Conservation (phyloP, 2,113 vertebrate species). For the Henicopernis longicauda region DNA sequence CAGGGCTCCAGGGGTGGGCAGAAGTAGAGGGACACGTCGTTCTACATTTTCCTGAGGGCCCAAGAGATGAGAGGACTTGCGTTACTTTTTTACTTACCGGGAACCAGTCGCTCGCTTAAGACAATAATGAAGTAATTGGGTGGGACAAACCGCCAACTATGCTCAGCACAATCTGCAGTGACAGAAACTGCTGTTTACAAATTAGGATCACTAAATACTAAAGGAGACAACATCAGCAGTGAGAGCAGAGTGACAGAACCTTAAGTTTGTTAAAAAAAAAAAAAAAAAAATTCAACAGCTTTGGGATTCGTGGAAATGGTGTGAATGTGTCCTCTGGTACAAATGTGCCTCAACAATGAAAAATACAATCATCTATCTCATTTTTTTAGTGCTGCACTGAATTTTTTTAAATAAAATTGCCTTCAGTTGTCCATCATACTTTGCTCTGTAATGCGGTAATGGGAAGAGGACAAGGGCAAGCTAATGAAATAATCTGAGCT, state of each 20-base stretch:
- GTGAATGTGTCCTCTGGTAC: not conserved
- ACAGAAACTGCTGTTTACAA: not conserved
- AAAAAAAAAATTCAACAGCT: not conserved
- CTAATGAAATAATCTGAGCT: not conserved
- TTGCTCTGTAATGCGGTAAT: fast-evolving
- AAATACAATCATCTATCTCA: not conserved
- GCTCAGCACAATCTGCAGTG: not conserved
- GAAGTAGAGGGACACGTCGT: not conserved
- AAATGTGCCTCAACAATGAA: not conserved
- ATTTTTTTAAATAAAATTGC: not conserved
- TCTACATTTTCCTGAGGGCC: not conserved
- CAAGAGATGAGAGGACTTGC: not conserved
- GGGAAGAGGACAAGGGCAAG: not conserved
- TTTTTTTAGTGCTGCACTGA: not conserved
- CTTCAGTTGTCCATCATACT: not conserved
- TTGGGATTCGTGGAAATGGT: not conserved
- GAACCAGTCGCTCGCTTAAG: not conserved
- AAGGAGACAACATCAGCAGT: not conserved
- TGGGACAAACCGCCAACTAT: not conserved
- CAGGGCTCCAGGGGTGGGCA: not conserved
- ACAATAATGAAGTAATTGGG: not conserved
- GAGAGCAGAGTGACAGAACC: not conserved
- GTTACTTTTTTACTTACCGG: not conserved
- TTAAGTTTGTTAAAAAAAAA: not conserved
- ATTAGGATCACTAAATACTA: not conserved